These are phyloP conservation scores for Raillietiella orientalis DNA, from an alignment of 2,888 invertebrate genomes.

Conservation along the genomic window DNA sequence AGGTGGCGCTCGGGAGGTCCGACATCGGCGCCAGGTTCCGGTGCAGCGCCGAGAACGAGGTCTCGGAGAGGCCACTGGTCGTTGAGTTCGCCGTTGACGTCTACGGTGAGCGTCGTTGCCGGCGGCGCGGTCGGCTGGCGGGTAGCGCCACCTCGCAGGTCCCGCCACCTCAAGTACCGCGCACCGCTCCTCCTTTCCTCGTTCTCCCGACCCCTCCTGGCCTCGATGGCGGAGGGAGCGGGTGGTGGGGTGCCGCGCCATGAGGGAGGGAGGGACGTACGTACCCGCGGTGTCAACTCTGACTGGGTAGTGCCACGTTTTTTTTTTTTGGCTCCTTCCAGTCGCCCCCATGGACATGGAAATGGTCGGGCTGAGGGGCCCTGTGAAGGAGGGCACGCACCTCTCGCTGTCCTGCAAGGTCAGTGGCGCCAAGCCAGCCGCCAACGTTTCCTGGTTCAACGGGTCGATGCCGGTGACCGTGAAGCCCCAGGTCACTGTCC, in stretches of 20 bases:
- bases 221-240: too few species aligned
- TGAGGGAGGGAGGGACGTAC: too few species aligned
- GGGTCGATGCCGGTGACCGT: conserved; percentile 12
- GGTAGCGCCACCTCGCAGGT: too few species aligned
- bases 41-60: conserved; percentile 34
- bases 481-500: conserved; percentile 2
- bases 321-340: conserved; percentile 15
- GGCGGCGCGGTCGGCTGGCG: too few species aligned
- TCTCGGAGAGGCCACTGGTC: conserved; percentile 17
- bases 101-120: conserved; percentile 30
- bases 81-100: conserved; percentile 27
- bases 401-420: conserved; percentile 44
- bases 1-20: conserved; percentile 28
- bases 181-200: too few species aligned
- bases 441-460: conserved; percentile 55
- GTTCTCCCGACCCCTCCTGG: too few species aligned
- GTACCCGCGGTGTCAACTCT: too few species aligned
- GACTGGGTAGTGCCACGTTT: too few species aligned
- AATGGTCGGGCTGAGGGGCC: conserved; percentile 36
- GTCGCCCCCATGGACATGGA: conserved; percentile 46
- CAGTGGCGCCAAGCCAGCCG: conserved; percentile 46
- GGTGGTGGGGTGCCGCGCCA: too few species aligned
- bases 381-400: conserved; percentile 43
- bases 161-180: too few species aligned
- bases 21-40: conserved; percentile 35